Base-by-base conservation (phyloP, 1,140 invertebrate genomes). In the Bombus pyrosoma region DNA sequence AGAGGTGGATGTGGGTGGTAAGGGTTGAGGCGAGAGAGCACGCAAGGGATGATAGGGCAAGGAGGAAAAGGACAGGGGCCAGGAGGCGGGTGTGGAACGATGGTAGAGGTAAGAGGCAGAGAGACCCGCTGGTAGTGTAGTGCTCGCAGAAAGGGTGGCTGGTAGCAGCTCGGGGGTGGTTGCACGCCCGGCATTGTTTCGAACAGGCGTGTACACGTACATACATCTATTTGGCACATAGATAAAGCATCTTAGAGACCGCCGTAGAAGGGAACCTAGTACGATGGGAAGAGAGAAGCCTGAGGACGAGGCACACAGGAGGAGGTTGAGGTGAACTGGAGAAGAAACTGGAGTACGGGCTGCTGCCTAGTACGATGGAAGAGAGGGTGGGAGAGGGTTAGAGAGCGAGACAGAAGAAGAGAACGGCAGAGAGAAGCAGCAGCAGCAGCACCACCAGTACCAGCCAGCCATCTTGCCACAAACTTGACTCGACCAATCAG, bases 401-500 rank as follows among this genome's bases (percentile, higher is more conserved):
- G 90, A 83, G 87, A 91, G 91, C 91, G 90, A 90, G 90, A 88
- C 73, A 75, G 78, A 87, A 73, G 82, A 86, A 77, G 57, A 80
- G 86, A 85, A 75, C 69, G 37, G 37, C 37, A 86, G 71, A 75
- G 85, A n/a, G 79, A 69, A 85, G 74, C 43, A 81, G 79, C 76
- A 83, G 84, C 47, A n/a, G 78, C 88, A 82, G 66, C 87, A 80
- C 75, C 88, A 76, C 69, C 84, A 69, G 77, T 83, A 86, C 74
- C 85, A 91, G 83, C 87, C 94, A 94, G 95, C 95, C 95, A 95
- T 95, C 94, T 95, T 95, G 94, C 95, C 94, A 95, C 95, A 95
- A 95, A 94, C 94, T 94, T 93, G 94, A 94, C 94, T 95, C 94
- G 94, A 95, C 95, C 95, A 95, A 95, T 95, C 93, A 95, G 95